Percentiles rank a stretch among this genome's conserved stretches.
Conservation (phyloP, 2,113 vertebrate species). For the Chloropsis hardwickii region DNA sequence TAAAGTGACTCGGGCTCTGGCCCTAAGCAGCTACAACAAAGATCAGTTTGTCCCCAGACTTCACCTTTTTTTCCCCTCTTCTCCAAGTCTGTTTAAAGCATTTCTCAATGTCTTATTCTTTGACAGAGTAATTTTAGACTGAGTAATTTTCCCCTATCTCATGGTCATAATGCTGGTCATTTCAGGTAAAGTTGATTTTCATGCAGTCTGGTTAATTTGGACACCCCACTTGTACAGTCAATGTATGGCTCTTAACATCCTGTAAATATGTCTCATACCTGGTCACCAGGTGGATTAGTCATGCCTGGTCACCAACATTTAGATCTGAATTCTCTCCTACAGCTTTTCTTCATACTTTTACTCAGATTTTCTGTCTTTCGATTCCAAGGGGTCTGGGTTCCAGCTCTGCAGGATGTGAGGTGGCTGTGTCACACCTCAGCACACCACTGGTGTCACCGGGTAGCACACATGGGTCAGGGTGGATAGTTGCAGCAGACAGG, state of each 20-base stretch:
- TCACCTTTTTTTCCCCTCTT: neutral
- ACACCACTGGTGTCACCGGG: neutral
- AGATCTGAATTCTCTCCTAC: neutral
- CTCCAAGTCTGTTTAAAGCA: neutral
- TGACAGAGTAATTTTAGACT: neutral
- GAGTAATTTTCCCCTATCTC: neutral
- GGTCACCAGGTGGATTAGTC: neutral
- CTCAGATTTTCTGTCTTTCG: neutral
- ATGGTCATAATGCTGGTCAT: neutral
- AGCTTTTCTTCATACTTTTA: neutral
- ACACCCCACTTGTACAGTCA: neutral
- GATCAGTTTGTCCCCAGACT: neutral
- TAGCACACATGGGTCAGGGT: accelerated
- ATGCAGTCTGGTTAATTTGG: neutral
- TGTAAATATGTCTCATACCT: neutral
- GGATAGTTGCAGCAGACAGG: neutral
- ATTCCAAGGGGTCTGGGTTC: neutral
- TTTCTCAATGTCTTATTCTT: neutral
- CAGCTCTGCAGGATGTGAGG: neutral
- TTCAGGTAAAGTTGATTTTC: neutral
- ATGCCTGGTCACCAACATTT: neutral
- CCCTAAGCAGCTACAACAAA: neutral
- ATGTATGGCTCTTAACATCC: neutral
- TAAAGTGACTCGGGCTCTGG: neutral
- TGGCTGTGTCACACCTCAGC: neutral